Evolutionary conservation across 2,113 vertebrate genomes (phyloP), one percentile per base, ranked within the genome.

Genomic region (Trogon surrucura): DNA sequence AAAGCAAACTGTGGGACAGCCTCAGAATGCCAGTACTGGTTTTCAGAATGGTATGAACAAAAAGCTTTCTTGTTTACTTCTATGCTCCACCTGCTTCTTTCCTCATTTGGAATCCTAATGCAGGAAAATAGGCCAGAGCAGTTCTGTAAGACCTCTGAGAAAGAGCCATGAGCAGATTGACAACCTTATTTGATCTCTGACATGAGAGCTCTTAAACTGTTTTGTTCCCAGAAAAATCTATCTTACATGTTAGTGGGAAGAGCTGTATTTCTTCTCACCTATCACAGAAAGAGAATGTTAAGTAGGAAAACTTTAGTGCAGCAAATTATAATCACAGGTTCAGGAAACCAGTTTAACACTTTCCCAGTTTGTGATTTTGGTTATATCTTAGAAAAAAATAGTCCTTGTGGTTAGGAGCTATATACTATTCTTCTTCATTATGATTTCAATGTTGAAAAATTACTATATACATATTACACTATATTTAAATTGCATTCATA

Each of bases 401-500:
- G 61, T 45, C 65, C 16, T 47, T 89, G 18, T 61, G 38, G 56
- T 65, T 85, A 69, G 25, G 34, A 89, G 6, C 17, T 75, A 45
- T 84, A 58, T 62, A 58, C 83, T 84, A 73, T 89, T 83, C 25
- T 5, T 61, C 44, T 72, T 92, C 36, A 69, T 94, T 95, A 85
- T 72, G 5, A 81, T 70, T 91, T 93, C 32, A 53, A 8, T 72
- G 15, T 75, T 91, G 66, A 92, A 85, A 87, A 94, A 70, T 51
- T 0, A 44, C 38, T 62, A 16, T 62, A 16, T 27, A 5, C 2
- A 2, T 74, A 47, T 32, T 74, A 78, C 36, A 91, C 85, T 94
- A 95, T 88, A 95, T 91, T 92, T 13, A 91, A 93, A 92, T 92
- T 18, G 8, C 61, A 72, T 88, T 89, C 29, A 56, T 88, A 90